Evolutionary conservation across 2,113 vertebrate genomes (phyloP), one percentile per base, ranked within the genome.

Genomic region (Phalacrocorax pelagicus): DNA sequence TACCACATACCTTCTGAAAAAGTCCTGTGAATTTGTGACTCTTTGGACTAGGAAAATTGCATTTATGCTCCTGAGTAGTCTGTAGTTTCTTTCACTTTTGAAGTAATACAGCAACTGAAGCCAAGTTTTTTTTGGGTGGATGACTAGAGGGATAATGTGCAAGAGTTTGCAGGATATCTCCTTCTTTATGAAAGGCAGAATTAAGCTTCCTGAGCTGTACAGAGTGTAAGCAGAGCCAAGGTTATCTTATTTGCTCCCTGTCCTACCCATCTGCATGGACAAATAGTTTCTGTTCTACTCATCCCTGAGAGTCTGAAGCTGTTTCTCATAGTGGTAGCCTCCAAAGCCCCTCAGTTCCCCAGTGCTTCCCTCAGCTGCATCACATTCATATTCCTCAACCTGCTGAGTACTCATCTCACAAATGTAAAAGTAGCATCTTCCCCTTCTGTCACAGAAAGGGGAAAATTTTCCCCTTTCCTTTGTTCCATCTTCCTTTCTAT

Each of bases 331-430:
- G 11, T 11, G 2, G 32, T 16, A 71, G 17, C 13, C 14, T 74
- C 61, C 7, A 5, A 75, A 80, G 3, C 0, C 12, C 2, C 3
- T 49, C 34, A 62, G 51, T 30, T 3, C 4, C 6, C 6, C 16
- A 20, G 21, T 66, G 7, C 11, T 15, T 80, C 18, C 8, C n/a
- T 51, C n/a, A 80, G 17, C 15, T 77, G 19, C 32, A 57, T 57
- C 29, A 52, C 4, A 9, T 79, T 72, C n/a, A 18, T 67, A 34
- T 10, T 69, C 15, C n/a, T 91, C 49, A 63, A 69, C 17, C 38
- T 51, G 13, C 21, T 80, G 40, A 54, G 30, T 15, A 52, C 6
- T 4, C 51, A n/a, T 22, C 79, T 38, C 12, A 74, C 30, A 52
- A 72, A 47, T 38, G 38, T 7, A 24, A 59, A 59, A 12, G 5